phyloP scores from a whole-genome alignment of 2,797 vertebrate species.

The Ataeniobius toweri region DNA sequence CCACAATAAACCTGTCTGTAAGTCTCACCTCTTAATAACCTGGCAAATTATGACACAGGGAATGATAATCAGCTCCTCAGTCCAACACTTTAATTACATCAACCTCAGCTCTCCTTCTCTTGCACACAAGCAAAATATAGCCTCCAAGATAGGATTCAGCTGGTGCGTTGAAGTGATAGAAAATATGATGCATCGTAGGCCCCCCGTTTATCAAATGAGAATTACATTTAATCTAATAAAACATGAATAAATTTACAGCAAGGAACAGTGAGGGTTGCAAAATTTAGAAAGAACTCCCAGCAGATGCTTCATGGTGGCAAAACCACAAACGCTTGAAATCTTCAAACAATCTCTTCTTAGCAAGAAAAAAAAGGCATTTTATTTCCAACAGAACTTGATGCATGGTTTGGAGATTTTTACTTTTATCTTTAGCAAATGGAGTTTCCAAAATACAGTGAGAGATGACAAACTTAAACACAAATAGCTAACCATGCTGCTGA shows the following conservation, averaged over 20 bases:
- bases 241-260: slow-evolving; percentile 34
- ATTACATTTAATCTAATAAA: slow-evolving; percentile 41
- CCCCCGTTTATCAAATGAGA: slow-evolving; percentile 42
- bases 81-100: slow-evolving; percentile 62
- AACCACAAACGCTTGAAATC: slow-evolving; percentile 21
- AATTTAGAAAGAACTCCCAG: slow-evolving; percentile 27
- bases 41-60: slow-evolving; percentile 55
- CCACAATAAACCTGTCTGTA: slow-evolving; percentile 48
- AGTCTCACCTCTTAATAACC: slow-evolving; percentile 70
- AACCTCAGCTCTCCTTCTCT: slow-evolving; percentile 32
- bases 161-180: slow-evolving; percentile 16
- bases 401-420: neutral
- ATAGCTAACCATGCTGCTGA: neutral
- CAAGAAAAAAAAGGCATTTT: neutral
- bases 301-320: slow-evolving; percentile 11
- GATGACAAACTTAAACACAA: neutral
- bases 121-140: slow-evolving; percentile 22
- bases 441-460: neutral
- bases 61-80: slow-evolving; percentile 50
- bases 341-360: slow-evolving; percentile 15
- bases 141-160: slow-evolving; percentile 21
- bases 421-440: neutral
- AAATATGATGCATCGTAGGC: slow-evolving; percentile 24
- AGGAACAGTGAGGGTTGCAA: slow-evolving; percentile 16
- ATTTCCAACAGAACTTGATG: neutral